Base-by-base conservation (phyloP, 2,888 invertebrate genomes). In the Itoplectis maculator region DNA sequence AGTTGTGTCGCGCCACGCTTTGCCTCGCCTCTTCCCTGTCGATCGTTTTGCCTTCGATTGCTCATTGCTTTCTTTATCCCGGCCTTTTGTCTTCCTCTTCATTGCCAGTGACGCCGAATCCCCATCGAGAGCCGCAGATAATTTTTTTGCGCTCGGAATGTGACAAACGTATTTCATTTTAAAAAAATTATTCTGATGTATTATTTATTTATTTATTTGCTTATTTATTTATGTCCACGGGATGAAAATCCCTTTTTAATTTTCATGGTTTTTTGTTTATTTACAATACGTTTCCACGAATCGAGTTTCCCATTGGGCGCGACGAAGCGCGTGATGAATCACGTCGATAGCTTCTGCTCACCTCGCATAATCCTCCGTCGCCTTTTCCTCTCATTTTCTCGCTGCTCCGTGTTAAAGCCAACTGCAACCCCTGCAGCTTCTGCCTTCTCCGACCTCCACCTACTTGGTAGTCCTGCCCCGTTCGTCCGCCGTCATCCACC, bases 331-430 rank as follows among this genome's bases (percentile, higher is more conserved):
- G 56, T 40, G 70, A 70, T 35, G 23, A 70, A 70, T 70, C 56
- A n/a, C n/a, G 70, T 35, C 29, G 15, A 15, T 42, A 54, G 42
- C 45, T 35, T 47, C 15, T 63, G 15, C 42, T 42, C 40, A 49
- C 37, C 20, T 68, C 68, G 68, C 40, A 73, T 79, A 61, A 73
- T 79, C 40, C 61, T 63, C 29, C 37, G 45, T 47, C 54, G 40
- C 35, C 40, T 77, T 47, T 77, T 68, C 35, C 13, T 76, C 18
- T 79, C 59, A 63, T 66, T 72, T 76, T 59, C 68, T 54, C 40
- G 51, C 68, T 15, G 69, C 47, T 74, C 61, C 79, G 73, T 79
- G 75, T 80, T 70, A 80, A 80, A 56, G 56, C 56, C 69, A 54
- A n/a, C n/a, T n/a, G n/a, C n/a, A n/a, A 7, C 23, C 7, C 18